These are phyloP conservation scores for Plagodis pulveraria DNA, from an alignment of 2,888 invertebrate genomes.

Conservation along the genomic window DNA sequence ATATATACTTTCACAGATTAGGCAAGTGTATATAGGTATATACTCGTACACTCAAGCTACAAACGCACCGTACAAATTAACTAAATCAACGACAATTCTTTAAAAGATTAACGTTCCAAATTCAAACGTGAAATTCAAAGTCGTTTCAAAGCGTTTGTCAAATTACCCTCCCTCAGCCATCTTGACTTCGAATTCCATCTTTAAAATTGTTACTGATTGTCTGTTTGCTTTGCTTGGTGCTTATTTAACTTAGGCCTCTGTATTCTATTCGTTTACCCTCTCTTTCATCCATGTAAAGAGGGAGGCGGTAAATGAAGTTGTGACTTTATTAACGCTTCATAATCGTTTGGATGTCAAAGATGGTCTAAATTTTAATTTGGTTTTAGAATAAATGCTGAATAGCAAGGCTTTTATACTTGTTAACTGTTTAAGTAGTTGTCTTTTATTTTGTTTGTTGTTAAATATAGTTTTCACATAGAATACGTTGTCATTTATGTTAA, in stretches of 20 bases:
- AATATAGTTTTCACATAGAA: no score
- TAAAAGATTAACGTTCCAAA: slow-evolving; percentile 38
- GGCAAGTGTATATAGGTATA: no score
- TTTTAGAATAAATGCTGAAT: slow-evolving; percentile 4
- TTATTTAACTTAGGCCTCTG: slow-evolving; percentile 63
- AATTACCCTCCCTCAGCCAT: slow-evolving; percentile 36
- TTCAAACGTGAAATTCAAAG: slow-evolving; percentile 37
- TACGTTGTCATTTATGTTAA: no score
- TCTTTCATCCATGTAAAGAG: slow-evolving; percentile 20
- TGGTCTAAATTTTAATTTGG: slow-evolving; percentile 18
- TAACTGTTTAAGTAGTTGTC: no score
- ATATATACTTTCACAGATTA: no score
- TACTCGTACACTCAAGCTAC: not conserved
- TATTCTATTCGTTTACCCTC: slow-evolving; percentile 22
- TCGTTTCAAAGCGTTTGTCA: slow-evolving; percentile 43
- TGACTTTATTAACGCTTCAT: slow-evolving; percentile 29
- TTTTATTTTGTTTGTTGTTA: no score
- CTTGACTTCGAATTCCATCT: slow-evolving; percentile 59
- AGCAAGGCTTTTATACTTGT: no score
- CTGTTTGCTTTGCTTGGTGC: slow-evolving; percentile 79
- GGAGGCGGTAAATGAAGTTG: slow-evolving; percentile 16
- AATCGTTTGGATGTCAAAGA: slow-evolving; percentile 22
- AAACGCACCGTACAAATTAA: slow-evolving; percentile 26
- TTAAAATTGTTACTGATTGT: slow-evolving; percentile 81
- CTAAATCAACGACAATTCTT: slow-evolving; percentile 28